Conservation (phyloP, 2,113 vertebrate species). For the Melierax canorus region DNA sequence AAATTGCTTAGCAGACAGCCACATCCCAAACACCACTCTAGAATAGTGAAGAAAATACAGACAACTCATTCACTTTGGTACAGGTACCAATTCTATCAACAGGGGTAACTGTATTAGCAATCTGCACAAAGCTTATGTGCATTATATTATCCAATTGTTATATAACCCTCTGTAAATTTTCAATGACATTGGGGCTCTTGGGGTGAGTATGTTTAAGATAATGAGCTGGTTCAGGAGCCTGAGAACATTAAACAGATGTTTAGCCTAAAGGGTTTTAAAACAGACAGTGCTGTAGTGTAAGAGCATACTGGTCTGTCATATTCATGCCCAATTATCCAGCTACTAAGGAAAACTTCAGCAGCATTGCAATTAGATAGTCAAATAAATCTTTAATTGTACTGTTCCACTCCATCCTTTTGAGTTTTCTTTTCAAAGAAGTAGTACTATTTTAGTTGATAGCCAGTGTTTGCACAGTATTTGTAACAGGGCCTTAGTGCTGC, state of each 20-base stretch:
- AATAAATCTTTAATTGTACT: not conserved
- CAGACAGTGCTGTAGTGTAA: not conserved
- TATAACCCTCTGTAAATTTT: not conserved
- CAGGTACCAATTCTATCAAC: not conserved
- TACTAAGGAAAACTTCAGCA: not conserved
- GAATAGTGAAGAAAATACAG: not conserved
- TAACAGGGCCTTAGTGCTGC: not conserved
- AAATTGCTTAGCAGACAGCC: not conserved
- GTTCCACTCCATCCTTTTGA: not conserved
- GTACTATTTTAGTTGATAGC: not conserved
- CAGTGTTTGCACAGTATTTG: not conserved
- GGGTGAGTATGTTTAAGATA: not conserved
- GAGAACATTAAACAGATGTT: constrained; percentile 1
- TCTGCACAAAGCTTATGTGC: not conserved
- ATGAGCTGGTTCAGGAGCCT: not conserved
- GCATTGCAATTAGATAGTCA: not conserved
- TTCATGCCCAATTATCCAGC: not conserved
- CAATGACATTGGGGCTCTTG: not conserved
- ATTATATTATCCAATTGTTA: not conserved
- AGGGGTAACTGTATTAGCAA: not conserved
- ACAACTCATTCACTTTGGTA: not conserved
- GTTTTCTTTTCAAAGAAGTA: not conserved
- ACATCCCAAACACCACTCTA: not conserved
- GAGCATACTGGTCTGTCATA: not conserved
- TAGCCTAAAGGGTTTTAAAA: not conserved